phyloP scores from a whole-genome alignment of 2,888 invertebrate genomes.

The Noctuana brunneofusca region DNA sequence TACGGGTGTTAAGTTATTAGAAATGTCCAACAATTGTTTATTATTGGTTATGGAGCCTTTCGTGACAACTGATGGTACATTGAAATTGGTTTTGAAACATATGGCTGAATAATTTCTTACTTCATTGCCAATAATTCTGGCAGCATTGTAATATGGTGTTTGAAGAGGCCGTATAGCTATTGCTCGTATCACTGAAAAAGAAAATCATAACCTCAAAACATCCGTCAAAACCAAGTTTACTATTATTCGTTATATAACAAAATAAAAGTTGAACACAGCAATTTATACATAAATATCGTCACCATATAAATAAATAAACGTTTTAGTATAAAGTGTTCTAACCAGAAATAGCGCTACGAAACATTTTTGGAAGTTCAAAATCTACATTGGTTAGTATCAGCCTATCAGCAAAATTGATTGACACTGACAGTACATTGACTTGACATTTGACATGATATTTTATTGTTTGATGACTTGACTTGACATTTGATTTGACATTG shows the following conservation, averaged over 20 bases:
- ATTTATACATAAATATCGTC: constrained; percentile 1
- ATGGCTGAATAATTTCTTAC: constrained; percentile 47
- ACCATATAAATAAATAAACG: constrained; percentile 23
- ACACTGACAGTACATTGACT: not conserved
- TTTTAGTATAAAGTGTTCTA: constrained; percentile 37
- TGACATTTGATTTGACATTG: not conserved
- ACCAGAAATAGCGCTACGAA: constrained; percentile 68
- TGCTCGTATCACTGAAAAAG: constrained; percentile 65
- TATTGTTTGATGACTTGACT: too few relatives aligned
- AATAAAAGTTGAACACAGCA: constrained; percentile 7
- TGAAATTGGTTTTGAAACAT: constrained; percentile 30
- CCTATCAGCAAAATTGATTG: not conserved
- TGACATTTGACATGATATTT: not conserved
- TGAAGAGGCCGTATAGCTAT: constrained; percentile 58
- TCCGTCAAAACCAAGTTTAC: constrained; percentile 41
- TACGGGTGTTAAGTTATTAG: constrained; percentile 49
- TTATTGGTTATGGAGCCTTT: constrained; percentile 53
- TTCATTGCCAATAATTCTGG: constrained; percentile 55
- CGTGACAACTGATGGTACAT: constrained; percentile 26
- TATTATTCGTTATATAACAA: constrained; percentile 34
- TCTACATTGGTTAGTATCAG: constrained; percentile 26
- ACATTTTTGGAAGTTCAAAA: constrained; percentile 50
- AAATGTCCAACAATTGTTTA: constrained; percentile 61
- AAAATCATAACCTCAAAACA: constrained; percentile 59
- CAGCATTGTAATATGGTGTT: constrained; percentile 51